Base-by-base conservation (phyloP, 92 coral and sea anemone species). In the Bergia sp. region DNA sequence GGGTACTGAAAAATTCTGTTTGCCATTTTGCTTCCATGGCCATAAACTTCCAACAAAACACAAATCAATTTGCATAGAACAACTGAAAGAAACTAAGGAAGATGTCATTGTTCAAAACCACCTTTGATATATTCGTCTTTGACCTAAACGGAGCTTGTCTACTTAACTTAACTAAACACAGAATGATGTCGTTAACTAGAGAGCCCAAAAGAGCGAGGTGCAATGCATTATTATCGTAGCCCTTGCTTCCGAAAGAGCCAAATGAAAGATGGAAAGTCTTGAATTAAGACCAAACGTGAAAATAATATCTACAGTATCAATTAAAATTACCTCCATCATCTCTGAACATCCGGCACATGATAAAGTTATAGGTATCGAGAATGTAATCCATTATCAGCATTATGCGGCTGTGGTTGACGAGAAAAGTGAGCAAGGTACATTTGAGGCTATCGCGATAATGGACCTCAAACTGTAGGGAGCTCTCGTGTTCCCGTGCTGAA, bases 381-480 rank as follows among this genome's bases (percentile, higher is more conserved):
- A 97, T 85, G 72, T 96, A 96, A 90, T 97, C 99, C 37, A 94
- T 94, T 16, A 97, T 93, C 83, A 97, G 90, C 89, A 93, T 91
- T 43, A 97, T 97, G 58, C 99, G 98, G 66, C 99, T 97, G 93
- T 97, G 96, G 65, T 96, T 96, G 86, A 95, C 93, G 53, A 97
- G 91, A 86, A 95, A 93, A 1, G 99, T 97, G 89, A 97, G 69
- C 77, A 92, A 91, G 37, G 98, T 95, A 85, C 91, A 94, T 49
- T 86, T 94, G 3, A 91, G 87, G 73, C 96, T 97, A 75, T 97
- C 99, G 37, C 96, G 93, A 89, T 95, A 97, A 78, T 97, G 99
- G 55, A 96, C 99, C 79, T 97, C 98, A 76, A 97, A 97, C 93
- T 95, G 98, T 38, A 97, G 91, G 23, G 96, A 90, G 86, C 90